Evolutionary conservation across 2,888 invertebrate species (phyloP), one percentile per base, ranked within the genome.

Genomic region (Nasonia oneida): DNA sequence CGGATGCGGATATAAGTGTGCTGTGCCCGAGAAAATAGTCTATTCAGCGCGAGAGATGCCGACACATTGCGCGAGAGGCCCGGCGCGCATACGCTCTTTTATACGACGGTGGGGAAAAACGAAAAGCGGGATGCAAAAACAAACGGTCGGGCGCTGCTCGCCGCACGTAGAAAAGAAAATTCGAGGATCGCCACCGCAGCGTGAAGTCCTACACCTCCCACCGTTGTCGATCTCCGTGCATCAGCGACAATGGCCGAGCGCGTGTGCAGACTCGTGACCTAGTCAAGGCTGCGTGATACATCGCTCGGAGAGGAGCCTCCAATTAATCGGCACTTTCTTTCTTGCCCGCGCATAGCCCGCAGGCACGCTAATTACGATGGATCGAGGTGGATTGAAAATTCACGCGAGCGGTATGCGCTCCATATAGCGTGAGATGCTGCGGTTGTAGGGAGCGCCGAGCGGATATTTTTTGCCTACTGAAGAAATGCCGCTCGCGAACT

Each of bases 21-120:
- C 23, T 75, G 29, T 67, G 39, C 64, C 29, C 47, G 39, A 78
- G 70, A 71, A n/a, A 12, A 15, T 5, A 71, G 71, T 82, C 85
- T 87, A 86, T 88, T 86, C 85, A 87, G 87, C 85, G 76, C 88
- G 89, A 80, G 87, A 86, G 90, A 88, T 91, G 90, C 89, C 87
- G 90, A 89, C 89, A 89, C 90, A 92, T 91, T 91, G 91, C 91
- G 88, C 88, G 88, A 87, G 88, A 82, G 75, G 86, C 87, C 75
- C 87, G 80, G 64, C 80, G 84, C 67, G 88, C 89, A 90, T 90
- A 89, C 39, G 37, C 89, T 89, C 91, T 92, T 92, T 92, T 92
- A 92, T 92, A 92, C 87, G 91, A 61, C 3, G 3, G 89, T 47
- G 71, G 71, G 91, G 91, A 90, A 90, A 91, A 91, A 90, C 85